Percentiles rank a stretch among this genome's conserved stretches.
These are phyloP conservation scores for Prionailurus bengalensis DNA, from an alignment of 2,113 vertebrate species.

Conservation along the genomic window DNA sequence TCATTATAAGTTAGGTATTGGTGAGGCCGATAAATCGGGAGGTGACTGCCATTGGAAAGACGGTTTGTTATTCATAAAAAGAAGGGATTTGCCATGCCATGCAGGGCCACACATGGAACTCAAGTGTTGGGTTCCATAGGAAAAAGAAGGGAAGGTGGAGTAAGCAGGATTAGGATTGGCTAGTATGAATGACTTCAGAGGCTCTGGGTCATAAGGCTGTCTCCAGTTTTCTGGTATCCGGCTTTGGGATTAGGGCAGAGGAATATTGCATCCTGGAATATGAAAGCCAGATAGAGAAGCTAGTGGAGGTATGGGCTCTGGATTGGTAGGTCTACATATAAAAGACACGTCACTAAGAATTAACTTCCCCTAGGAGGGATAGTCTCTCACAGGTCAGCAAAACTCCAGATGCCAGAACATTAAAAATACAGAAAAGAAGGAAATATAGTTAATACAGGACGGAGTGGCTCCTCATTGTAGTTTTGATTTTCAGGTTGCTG, in stretches of 20 bases:
- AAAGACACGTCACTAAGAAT: not conserved
- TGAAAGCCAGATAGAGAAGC: not conserved
- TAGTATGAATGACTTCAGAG: not conserved
- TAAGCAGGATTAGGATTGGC: not conserved
- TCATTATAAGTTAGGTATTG: not conserved
- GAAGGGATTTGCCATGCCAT: not conserved
- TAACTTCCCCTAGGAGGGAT: not conserved
- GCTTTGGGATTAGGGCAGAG: not conserved
- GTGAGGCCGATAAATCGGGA: not conserved
- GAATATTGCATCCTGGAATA: not conserved
- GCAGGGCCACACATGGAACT: accelerated
- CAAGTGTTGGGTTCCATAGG: not conserved
- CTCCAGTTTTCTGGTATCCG: not conserved
- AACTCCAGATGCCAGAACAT: not conserved
- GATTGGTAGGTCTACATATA: not conserved
- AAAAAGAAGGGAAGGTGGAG: not conserved
- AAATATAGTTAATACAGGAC: not conserved
- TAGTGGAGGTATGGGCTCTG: not conserved
- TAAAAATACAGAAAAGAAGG: not conserved
- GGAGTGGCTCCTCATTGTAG: not conserved
- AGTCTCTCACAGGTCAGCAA: not conserved
- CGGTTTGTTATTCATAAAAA: not conserved
- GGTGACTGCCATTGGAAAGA: not conserved
- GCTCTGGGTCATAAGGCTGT: not conserved
- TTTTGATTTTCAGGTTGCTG: not conserved